phyloP scores from a whole-genome alignment of 2,113 vertebrate species.

The Macrotus californicus region DNA sequence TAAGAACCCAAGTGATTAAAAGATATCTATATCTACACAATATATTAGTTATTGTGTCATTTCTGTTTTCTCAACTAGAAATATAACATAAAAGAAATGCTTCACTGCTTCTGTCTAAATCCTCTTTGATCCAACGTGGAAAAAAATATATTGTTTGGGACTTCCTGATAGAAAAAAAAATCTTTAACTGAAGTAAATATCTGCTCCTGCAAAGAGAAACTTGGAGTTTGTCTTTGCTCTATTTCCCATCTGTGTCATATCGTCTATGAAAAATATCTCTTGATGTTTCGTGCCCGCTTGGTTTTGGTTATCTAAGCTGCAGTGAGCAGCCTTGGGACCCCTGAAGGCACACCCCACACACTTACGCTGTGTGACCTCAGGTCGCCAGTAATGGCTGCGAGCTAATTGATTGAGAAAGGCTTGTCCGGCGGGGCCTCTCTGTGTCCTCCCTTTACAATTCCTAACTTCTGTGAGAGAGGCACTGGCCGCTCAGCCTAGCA shows the following conservation, averaged over 20 bases:
- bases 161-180: background rate
- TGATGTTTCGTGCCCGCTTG: conserved; percentile 8
- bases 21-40: background rate
- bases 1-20: background rate
- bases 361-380: conserved; percentile 88
- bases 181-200: background rate
- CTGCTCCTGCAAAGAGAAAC: background rate
- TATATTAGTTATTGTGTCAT: background rate
- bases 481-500: conserved; percentile 81
- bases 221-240: background rate
- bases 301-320: conserved; percentile 79
- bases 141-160: background rate
- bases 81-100: conserved; percentile 14
- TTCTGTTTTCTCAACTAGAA: background rate
- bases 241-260: background rate
- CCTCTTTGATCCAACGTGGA: background rate
- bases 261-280: conserved; percentile 37
- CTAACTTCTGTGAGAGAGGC: conserved; percentile 89
- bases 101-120: background rate
- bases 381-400: conserved; percentile 92
- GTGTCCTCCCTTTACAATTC: conserved; percentile 95
- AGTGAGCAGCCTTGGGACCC: conserved; percentile 79
- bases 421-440: conserved; percentile 88
- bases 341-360: conserved; percentile 86
- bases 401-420: conserved; percentile 96